phyloP scores from a whole-genome alignment of 2,888 invertebrate species.

The Parapristionchus giblindavisi region DNA sequence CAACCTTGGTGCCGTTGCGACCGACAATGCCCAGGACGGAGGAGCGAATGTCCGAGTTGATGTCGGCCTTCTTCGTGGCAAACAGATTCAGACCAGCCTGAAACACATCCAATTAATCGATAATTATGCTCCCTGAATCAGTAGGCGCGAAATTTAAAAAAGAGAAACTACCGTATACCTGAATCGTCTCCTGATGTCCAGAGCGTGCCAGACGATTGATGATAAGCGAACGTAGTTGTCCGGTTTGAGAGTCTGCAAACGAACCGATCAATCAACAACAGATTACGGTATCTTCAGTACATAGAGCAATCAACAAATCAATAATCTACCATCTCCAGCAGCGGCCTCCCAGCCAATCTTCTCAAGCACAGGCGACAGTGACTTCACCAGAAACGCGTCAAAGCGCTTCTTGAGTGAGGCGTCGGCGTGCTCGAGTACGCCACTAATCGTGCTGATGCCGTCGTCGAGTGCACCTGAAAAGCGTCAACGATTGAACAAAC shows the following conservation, averaged over 20 bases:
- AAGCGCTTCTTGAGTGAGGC: slow-evolving; percentile 43
- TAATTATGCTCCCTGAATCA: neutral
- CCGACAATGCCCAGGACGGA: slow-evolving; percentile 54
- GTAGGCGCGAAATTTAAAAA: neutral
- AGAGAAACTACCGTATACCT: neutral
- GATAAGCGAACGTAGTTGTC: slow-evolving; percentile 53
- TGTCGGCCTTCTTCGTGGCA: slow-evolving; percentile 18
- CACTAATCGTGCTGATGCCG: slow-evolving; percentile 45
- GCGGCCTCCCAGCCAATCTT: slow-evolving; percentile 60
- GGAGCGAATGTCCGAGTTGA: slow-evolving; percentile 28
- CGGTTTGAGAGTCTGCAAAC: slow-evolving; percentile 49
- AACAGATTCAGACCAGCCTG: slow-evolving; percentile 33
- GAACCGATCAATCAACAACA: neutral
- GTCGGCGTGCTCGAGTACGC: slow-evolving; percentile 47
- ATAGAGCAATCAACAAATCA: neutral
- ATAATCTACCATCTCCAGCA: slow-evolving; percentile 50
- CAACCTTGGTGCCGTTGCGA: slow-evolving; percentile 48
- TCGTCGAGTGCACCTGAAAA: slow-evolving; percentile 25
- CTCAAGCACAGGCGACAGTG: slow-evolving; percentile 54
- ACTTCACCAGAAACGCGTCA: slow-evolving; percentile 55
- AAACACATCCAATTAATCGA: neutral
- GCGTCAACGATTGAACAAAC: no score
- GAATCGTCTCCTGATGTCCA: slow-evolving; percentile 60
- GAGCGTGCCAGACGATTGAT: slow-evolving; percentile 57
- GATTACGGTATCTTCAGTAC: neutral